Percentiles rank a stretch among this genome's conserved stretches.
phyloP scores from a whole-genome alignment of 2,888 invertebrate species.

The Agriopis aurantiaria region DNA sequence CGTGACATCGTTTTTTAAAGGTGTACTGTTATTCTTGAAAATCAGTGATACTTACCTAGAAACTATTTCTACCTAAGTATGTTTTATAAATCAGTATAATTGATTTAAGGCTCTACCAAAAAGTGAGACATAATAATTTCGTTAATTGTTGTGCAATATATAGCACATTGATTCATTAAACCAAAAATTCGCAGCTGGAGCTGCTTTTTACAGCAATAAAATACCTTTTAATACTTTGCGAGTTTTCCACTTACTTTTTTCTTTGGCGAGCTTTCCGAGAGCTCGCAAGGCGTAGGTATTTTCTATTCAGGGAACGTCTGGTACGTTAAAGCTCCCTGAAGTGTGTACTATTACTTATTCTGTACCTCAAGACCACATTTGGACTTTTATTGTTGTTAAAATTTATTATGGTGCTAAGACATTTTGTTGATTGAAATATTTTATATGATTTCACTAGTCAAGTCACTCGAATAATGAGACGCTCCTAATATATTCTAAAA shows the following conservation, averaged over 20 bases:
- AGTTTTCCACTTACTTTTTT: slow-evolving; percentile 58
- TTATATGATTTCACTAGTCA: neutral
- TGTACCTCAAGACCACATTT: slow-evolving; percentile 17
- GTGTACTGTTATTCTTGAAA: too few relatives aligned
- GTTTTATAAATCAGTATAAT: too few relatives aligned
- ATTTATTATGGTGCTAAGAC: slow-evolving; percentile 15
- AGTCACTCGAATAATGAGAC: neutral
- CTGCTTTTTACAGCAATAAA: slow-evolving; percentile 52
- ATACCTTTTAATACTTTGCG: slow-evolving; percentile 59
- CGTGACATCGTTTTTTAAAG: too few relatives aligned
- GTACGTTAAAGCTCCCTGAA: slow-evolving; percentile 37
- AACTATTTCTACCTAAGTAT: too few relatives aligned
- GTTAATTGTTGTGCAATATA: too few relatives aligned
- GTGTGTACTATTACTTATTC: slow-evolving; percentile 1
- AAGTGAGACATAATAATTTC: too few relatives aligned
- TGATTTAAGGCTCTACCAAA: too few relatives aligned
- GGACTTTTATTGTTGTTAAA: slow-evolving; percentile 28
- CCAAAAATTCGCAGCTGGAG: slow-evolving; percentile 46
- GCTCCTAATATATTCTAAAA: neutral
- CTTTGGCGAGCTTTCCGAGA: slow-evolving; percentile 47
- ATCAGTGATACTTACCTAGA: too few relatives aligned
- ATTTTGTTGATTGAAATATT: slow-evolving; percentile 12
- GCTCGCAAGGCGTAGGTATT: slow-evolving; percentile 48
- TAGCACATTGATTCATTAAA: neutral
- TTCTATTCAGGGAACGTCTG: slow-evolving; percentile 54